Evolutionary conservation across 2,113 vertebrate genomes (phyloP).

Genomic region (Dascyllus trimaculatus): DNA sequence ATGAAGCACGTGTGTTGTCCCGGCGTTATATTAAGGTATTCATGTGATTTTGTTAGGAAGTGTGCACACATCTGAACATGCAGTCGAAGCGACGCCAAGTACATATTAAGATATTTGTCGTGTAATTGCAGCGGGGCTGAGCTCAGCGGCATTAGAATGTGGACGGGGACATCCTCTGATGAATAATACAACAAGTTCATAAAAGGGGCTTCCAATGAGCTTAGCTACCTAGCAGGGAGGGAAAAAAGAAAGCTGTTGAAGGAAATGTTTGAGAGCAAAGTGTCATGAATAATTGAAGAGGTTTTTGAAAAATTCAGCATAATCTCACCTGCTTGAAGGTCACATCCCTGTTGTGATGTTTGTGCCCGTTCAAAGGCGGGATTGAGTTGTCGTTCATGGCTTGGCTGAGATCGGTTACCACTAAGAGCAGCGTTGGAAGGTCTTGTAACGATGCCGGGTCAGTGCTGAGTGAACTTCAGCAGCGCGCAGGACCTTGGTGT

Average conservation of each 20-base stretch:
- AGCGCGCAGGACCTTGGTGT: not conserved
- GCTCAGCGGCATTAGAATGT: constrained; percentile 56
- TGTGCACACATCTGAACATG: constrained; percentile 15
- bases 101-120: constrained; percentile 66
- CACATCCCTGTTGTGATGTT: constrained; percentile 84
- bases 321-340: constrained; percentile 91
- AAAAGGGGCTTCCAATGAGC: constrained; percentile 85
- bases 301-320: constrained; percentile 93
- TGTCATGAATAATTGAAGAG: constrained; percentile 95
- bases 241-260: constrained; percentile 64
- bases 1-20: constrained; percentile 4
- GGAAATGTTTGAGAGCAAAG: constrained; percentile 91
- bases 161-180: constrained; percentile 87
- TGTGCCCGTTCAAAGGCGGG: constrained; percentile 85
- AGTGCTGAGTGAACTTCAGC: not conserved
- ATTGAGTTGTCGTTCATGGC: constrained; percentile 79
- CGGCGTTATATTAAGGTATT: constrained; percentile 13
- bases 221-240: constrained; percentile 74
- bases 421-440: constrained; percentile 18
- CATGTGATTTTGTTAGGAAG: constrained; percentile 30
- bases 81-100: constrained; percentile 22
- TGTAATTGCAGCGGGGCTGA: constrained; percentile 66
- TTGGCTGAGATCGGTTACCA: constrained; percentile 52
- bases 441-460: not conserved
- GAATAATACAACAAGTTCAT: constrained; percentile 93